A percentile compares a stretch with the other conserved stretches of the same genome.
Conservation (phyloP, 2,888 invertebrate species). For the Parnassius mnemosyne region DNA sequence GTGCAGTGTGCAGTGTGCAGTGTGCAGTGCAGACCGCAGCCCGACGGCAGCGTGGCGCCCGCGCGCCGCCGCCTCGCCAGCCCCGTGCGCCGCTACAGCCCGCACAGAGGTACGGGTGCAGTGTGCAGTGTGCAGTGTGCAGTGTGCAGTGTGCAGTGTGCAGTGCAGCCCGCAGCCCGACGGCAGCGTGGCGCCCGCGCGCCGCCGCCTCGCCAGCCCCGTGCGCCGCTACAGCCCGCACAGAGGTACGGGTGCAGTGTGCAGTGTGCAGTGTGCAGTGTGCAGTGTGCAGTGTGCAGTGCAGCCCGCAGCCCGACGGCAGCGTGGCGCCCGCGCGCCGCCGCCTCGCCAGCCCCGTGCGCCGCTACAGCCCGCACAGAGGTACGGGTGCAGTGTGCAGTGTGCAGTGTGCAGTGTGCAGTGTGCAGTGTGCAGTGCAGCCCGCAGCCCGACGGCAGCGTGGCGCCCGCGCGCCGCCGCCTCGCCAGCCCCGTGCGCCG, state of each 20-base stretch:
- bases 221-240: slow-evolving; percentile 90
- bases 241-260: slow-evolving; percentile 86
- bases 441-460: too few relatives aligned
- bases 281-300: slow-evolving; percentile 66
- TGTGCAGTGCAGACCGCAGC: too few relatives aligned
- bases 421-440: too few relatives aligned
- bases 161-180: slow-evolving; percentile 93
- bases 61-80: too few relatives aligned
- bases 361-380: slow-evolving; percentile 89
- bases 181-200: slow-evolving; percentile 84
- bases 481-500: too few relatives aligned
- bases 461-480: too few relatives aligned
- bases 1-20: too few relatives aligned
- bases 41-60: too few relatives aligned
- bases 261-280: slow-evolving; percentile 87
- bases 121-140: slow-evolving; percentile 77
- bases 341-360: slow-evolving; percentile 87
- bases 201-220: slow-evolving; percentile 87
- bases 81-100: slow-evolving; percentile 78
- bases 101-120: slow-evolving; percentile 84
- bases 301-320: slow-evolving; percentile 91
- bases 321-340: slow-evolving; percentile 84
- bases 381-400: slow-evolving; percentile 82
- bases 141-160: too few relatives aligned
- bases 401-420: too few relatives aligned